Conservation (phyloP, 2,797 vertebrate genomes). For the Danionella dracula region DNA sequence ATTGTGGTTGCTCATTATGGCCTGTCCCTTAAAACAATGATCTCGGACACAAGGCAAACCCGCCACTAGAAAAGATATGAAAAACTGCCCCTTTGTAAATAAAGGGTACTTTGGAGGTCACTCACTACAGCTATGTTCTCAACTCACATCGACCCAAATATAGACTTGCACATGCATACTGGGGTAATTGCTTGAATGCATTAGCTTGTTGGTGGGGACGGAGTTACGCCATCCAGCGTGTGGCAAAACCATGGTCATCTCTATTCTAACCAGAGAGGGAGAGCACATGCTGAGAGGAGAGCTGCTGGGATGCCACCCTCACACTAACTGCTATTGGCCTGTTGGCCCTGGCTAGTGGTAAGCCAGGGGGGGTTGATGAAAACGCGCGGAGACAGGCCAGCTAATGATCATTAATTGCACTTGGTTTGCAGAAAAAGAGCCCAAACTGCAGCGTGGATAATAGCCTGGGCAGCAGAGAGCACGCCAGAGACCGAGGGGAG, state of each 20-base stretch:
- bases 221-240: slow-evolving; percentile 83
- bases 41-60: slow-evolving; percentile 83
- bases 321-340: slow-evolving; percentile 68
- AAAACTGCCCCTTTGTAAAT: slow-evolving; percentile 74
- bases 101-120: slow-evolving; percentile 49
- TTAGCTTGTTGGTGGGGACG: slow-evolving; percentile 50
- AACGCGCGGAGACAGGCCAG: slow-evolving; percentile 82
- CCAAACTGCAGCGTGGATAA: slow-evolving; percentile 70
- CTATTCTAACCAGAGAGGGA: slow-evolving; percentile 68
- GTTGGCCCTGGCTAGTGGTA: slow-evolving; percentile 48
- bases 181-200: slow-evolving; percentile 83
- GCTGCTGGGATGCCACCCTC: slow-evolving; percentile 70
- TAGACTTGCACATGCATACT: slow-evolving; percentile 31
- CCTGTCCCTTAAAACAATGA: slow-evolving; percentile 86
- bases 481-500: slow-evolving; percentile 47
- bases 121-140: slow-evolving; percentile 75
- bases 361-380: slow-evolving; percentile 79
- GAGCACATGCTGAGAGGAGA: slow-evolving; percentile 77
- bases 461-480: slow-evolving; percentile 37
- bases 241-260: slow-evolving; percentile 79
- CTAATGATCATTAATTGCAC: slow-evolving; percentile 98
- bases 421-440: slow-evolving; percentile 80
- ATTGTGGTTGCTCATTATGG: slow-evolving; percentile 96
- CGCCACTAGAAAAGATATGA: slow-evolving; percentile 86
- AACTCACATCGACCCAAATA: slow-evolving; percentile 56